Conservation (phyloP, 2,888 invertebrate species). For the Shargacucullia verbasci region DNA sequence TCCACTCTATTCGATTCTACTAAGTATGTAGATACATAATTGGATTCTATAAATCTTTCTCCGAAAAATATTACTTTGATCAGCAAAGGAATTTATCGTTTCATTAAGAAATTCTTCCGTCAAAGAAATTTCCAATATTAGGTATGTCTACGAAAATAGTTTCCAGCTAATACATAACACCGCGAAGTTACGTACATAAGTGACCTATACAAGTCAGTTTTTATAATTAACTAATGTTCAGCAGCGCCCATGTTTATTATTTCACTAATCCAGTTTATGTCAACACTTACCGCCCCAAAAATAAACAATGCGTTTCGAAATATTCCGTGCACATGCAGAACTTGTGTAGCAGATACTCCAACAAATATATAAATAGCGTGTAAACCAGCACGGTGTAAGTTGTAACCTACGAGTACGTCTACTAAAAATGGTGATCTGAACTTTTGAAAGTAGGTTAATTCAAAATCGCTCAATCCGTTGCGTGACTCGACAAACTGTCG, state of each 20-base stretch:
- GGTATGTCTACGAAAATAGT: constrained; percentile 49
- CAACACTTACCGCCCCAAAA: constrained; percentile 47
- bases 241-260: constrained; percentile 43
- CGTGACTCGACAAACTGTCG: constrained; percentile 74
- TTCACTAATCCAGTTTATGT: constrained; percentile 36
- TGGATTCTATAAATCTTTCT: constrained; percentile 52
- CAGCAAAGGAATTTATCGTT: constrained; percentile 67
- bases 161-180: constrained; percentile 42
- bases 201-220: constrained; percentile 12
- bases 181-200: constrained; percentile 12
- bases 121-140: constrained; percentile 61
- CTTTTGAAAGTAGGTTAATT: constrained; percentile 72
- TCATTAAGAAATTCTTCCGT: constrained; percentile 68
- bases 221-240: constrained; percentile 22
- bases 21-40: constrained; percentile 47
- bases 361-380: constrained; percentile 42
- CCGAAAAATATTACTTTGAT: constrained; percentile 60
- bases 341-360: constrained; percentile 37
- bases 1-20: too few species aligned
- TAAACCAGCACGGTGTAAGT: constrained; percentile 23
- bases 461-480: constrained; percentile 75
- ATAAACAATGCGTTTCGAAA: constrained; percentile 52
- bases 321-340: constrained; percentile 47
- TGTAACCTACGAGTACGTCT: too few species aligned
- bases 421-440: constrained; percentile 52